Base-by-base conservation (phyloP, 2,797 vertebrate species). In the Enteromius fasciolatus region DNA sequence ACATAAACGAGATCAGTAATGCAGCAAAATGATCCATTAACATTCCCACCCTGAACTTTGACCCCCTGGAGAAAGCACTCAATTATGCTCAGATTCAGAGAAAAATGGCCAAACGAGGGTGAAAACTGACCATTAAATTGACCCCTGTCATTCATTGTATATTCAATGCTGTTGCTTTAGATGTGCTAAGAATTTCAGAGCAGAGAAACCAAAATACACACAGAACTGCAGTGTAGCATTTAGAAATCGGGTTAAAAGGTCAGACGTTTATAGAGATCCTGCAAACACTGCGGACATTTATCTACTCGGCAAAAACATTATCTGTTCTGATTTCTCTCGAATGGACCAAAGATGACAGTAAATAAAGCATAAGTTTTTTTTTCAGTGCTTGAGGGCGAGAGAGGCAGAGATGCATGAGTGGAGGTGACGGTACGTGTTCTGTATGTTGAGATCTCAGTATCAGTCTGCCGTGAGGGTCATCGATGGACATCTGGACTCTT, bases 361-460 rank as follows among this genome's bases (percentile, higher is more conserved):
- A 46, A 73, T 39, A 3, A 74, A 64, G 36, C 59, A 64, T 54
- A 73, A 31, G n/a, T 46, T 14, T 14, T 46, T 50, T 72, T 33
- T 33, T 31, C 54, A 33, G 41, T 23, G 6, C 44, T 44, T 64
- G 14, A 64, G 46, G 33, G 70, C 8, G 28, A 59, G n/a, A 64
- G 64, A 64, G 78, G 59, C n/a, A 39, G 48, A 57, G 23, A 67
- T 41, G 67, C 67, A 80, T 50, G 84, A 78, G 64, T 76, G 89
- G 89, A 87, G 88, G 89, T 84, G 87, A 86, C 89, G 70, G 89
- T 83, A 89, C 86, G 86, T 87, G 84, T 91, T 94, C 90, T 93
- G 90, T 90, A 93, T 92, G 92, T 92, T 92, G 91, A 93, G 86
- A 87, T 87, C 84, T 86, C 52, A 14, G 39, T 84, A 57, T 79